phyloP scores from a whole-genome alignment of 2,797 vertebrate genomes.

The Taeniopygia guttata region DNA sequence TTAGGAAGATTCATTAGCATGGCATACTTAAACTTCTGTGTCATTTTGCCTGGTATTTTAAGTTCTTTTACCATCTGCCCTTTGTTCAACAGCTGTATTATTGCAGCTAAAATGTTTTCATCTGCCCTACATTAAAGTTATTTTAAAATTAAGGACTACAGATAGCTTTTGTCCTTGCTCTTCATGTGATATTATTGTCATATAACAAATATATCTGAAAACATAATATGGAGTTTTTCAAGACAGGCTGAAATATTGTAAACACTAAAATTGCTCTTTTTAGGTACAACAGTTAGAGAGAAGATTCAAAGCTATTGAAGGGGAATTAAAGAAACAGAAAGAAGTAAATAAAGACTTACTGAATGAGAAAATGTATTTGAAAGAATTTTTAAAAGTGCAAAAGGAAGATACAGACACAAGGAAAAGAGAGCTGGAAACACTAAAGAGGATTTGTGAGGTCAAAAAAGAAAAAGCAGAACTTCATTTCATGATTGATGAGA shows the following conservation, averaged over 20 bases:
- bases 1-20: slow-evolving; percentile 40
- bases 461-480: slow-evolving; percentile 73
- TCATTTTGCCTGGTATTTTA: slow-evolving; percentile 67
- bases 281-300: slow-evolving; percentile 72
- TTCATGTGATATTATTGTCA: slow-evolving; percentile 47
- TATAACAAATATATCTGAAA: slow-evolving; percentile 39
- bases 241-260: not conserved
- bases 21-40: slow-evolving; percentile 47
- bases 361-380: slow-evolving; percentile 76
- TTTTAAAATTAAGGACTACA: slow-evolving; percentile 59
- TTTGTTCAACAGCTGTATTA: slow-evolving; percentile 71
- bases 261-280: slow-evolving; percentile 8
- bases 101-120: slow-evolving; percentile 67
- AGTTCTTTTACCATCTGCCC: slow-evolving; percentile 69
- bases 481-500: slow-evolving; percentile 70
- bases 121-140: slow-evolving; percentile 39
- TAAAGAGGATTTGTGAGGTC: slow-evolving; percentile 75
- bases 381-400: slow-evolving; percentile 75
- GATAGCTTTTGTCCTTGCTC: slow-evolving; percentile 63
- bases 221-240: not conserved
- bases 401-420: slow-evolving; percentile 68
- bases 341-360: slow-evolving; percentile 79
- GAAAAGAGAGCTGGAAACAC: slow-evolving; percentile 73
- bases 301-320: slow-evolving; percentile 63
- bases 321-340: slow-evolving; percentile 75